Evolutionary conservation across 1,140 invertebrate species (phyloP).

Genomic region (Drosophila oshimai): DNA sequence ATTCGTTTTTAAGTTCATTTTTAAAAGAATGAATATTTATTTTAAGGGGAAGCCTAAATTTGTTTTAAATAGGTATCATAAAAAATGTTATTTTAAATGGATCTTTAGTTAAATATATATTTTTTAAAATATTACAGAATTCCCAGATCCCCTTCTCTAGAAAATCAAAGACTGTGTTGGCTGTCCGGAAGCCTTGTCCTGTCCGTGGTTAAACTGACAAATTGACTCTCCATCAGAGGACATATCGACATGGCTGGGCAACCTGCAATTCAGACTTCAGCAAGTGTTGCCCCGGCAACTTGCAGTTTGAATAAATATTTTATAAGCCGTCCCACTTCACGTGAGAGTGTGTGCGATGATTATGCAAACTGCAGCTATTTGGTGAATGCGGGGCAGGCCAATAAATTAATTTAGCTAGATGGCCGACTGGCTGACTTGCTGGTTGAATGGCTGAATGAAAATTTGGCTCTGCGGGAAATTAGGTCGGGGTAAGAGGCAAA

Average conservation of each 20-base stretch:
- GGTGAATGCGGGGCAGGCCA: constrained; percentile 67
- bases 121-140: too few species aligned
- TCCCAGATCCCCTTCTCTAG: too few species aligned
- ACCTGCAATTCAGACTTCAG: constrained; percentile 11
- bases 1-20: too few species aligned
- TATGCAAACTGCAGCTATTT: constrained; percentile 79
- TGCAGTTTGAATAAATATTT: constrained; percentile 77
- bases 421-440: constrained; percentile 29
- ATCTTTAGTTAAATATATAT: too few species aligned
- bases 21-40: too few species aligned
- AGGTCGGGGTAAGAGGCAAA: constrained; percentile 18
- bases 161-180: not conserved
- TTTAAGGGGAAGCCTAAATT: too few species aligned
- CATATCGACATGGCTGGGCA: not conserved
- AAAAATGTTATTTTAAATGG: too few species aligned
- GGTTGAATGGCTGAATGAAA: constrained; percentile 46
- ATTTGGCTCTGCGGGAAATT: constrained; percentile 12
- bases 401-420: constrained; percentile 79
- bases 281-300: constrained; percentile 60
- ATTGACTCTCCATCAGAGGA: constrained; percentile 27
- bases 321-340: constrained; percentile 47
- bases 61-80: too few species aligned
- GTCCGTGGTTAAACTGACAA: constrained; percentile 4
- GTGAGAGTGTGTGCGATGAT: constrained; percentile 45
- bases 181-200: not conserved